A percentile compares a stretch with the other conserved stretches of the same genome.
These are phyloP conservation scores for Paramuricea clavata DNA, from an alignment of 92 coral and sea anemone genomes.

Conservation along the genomic window DNA sequence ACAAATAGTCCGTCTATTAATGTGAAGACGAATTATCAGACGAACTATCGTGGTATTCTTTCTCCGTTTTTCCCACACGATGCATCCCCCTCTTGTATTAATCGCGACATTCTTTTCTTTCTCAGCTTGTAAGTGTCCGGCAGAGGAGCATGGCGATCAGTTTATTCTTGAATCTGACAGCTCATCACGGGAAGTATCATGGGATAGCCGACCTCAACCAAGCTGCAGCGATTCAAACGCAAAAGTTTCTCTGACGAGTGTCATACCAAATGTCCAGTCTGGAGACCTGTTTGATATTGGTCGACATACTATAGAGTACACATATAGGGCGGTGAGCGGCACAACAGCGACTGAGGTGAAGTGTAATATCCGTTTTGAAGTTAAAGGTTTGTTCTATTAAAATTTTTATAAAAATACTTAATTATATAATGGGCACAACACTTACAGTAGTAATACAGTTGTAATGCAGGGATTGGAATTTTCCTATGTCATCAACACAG, in stretches of 20 bases:
- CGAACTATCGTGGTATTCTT: no score
- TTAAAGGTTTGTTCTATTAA: constrained; percentile 1
- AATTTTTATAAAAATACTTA: not conserved
- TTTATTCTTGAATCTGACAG: not conserved
- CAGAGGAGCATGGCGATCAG: not conserved
- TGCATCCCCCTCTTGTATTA: no score
- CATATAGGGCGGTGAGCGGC: not conserved
- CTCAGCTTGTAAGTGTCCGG: not conserved
- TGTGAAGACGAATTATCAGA: no score
- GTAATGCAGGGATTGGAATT: no score
- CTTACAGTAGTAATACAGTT: not conserved
- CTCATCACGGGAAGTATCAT: not conserved
- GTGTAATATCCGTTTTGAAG: not conserved
- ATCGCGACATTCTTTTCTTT: not conserved
- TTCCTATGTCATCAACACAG: no score
- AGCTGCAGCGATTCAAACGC: not conserved
- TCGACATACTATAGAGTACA: not conserved
- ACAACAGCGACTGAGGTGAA: not conserved
- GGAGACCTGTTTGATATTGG: constrained; percentile 1
- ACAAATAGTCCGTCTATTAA: no score
- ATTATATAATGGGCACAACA: no score
- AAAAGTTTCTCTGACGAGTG: not conserved
- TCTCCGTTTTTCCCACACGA: not conserved
- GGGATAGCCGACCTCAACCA: not conserved
- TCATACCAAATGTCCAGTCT: not conserved